Conservation (phyloP, 2,888 invertebrate species). For the Drosophila parthenogenetica region DNA sequence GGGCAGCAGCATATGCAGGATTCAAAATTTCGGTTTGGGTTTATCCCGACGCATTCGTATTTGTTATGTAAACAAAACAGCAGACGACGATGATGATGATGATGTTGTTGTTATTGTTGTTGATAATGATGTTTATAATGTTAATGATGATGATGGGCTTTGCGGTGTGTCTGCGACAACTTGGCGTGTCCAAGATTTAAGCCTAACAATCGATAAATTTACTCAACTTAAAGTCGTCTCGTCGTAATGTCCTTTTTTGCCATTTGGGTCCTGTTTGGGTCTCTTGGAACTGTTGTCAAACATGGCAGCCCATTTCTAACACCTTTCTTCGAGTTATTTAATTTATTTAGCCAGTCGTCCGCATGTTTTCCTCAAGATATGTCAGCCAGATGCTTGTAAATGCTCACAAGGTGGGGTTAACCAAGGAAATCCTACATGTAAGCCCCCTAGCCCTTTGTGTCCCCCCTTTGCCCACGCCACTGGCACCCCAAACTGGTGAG, state of each 20-base stretch:
- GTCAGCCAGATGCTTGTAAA: constrained; percentile 38
- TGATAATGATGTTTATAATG: constrained; percentile 2
- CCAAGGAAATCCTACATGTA: constrained; percentile 3
- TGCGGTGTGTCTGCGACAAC: constrained; percentile 49
- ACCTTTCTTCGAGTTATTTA: constrained; percentile 51
- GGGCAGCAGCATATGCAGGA: background rate
- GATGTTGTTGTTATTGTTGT: constrained; percentile 14
- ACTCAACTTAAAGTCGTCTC: constrained; percentile 24
- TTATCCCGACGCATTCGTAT: constrained; percentile 14
- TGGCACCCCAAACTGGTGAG: constrained; percentile 22
- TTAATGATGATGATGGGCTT: constrained; percentile 20
- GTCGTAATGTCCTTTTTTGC: constrained; percentile 19
- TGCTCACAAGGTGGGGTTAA: constrained; percentile 15
- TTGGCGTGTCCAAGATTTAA: constrained; percentile 23
- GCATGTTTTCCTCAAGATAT: constrained; percentile 46
- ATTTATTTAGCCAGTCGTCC: constrained; percentile 46
- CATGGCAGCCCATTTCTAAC: constrained; percentile 33
- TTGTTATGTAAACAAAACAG: constrained; percentile 75
- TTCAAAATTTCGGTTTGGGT: background rate
- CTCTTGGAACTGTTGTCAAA: constrained; percentile 20
- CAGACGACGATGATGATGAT: constrained; percentile 34
- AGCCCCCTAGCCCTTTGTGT: background rate
- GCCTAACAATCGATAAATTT: constrained; percentile 36
- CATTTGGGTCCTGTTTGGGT: background rate
- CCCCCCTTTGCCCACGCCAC: background rate